Evolutionary conservation across 2,113 vertebrate species (phyloP).

Genomic region (Lichenostomus cassidix): DNA sequence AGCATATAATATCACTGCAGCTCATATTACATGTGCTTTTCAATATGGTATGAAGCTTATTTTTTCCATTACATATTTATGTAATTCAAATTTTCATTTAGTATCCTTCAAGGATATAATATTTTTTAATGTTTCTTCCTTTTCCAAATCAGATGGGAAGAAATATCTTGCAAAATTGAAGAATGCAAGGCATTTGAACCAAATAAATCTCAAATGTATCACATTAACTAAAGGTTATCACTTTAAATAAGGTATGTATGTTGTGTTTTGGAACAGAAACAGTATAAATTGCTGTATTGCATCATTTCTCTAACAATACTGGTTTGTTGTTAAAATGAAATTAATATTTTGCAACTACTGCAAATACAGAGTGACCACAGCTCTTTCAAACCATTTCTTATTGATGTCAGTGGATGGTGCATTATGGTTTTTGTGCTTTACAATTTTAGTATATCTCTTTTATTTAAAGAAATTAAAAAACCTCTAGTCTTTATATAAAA

Average conservation of each 20-base stretch:
- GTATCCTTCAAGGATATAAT: background rate
- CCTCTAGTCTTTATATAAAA: background rate
- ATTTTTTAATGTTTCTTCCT: background rate
- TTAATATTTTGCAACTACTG: background rate
- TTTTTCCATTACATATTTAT: slow-evolving; percentile 22
- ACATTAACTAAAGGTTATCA: background rate
- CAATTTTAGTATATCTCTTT: background rate
- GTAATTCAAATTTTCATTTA: slow-evolving; percentile 35
- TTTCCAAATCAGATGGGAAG: background rate
- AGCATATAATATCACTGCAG: slow-evolving; percentile 24
- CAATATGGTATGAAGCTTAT: slow-evolving; percentile 9
- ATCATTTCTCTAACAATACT: background rate
- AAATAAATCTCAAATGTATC: slow-evolving; percentile 10
- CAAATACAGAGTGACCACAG: background rate
- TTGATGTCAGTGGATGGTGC: background rate
- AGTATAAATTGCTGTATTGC: background rate
- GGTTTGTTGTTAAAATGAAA: background rate
- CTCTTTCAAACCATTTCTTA: background rate
- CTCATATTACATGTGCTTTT: slow-evolving; percentile 29
- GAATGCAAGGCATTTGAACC: slow-evolving; percentile 6
- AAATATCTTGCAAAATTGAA: slow-evolving; percentile 6
- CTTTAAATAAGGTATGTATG: background rate
- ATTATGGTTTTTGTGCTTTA: background rate
- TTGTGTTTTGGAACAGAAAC: background rate
- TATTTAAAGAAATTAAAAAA: background rate